Conservation (phyloP, 2,113 vertebrate species). For the Jacana jacana region DNA sequence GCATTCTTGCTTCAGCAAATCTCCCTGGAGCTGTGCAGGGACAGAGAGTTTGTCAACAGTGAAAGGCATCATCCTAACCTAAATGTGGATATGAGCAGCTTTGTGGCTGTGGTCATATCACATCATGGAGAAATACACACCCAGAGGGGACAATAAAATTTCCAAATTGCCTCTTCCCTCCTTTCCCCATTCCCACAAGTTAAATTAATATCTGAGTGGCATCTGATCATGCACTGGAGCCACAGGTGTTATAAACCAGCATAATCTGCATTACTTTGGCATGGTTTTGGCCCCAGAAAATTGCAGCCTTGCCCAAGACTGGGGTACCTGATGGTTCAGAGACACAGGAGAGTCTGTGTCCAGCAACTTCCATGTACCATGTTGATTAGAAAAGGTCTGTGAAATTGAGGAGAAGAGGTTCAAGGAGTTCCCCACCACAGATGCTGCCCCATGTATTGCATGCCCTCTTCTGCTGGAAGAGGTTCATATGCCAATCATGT, state of each 20-base stretch:
- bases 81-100: not conserved
- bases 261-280: not conserved
- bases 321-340: not conserved
- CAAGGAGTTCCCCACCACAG: not conserved
- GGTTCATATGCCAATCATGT: not conserved
- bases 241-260: not conserved
- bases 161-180: not conserved
- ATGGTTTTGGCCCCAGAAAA: not conserved
- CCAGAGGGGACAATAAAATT: not conserved
- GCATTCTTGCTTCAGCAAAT: not conserved
- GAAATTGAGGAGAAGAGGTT: not conserved
- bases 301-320: not conserved
- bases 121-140: not conserved
- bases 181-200: not conserved
- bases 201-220: not conserved
- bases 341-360: not conserved
- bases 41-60: not conserved
- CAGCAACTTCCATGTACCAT: accelerated
- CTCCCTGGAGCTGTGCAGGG: not conserved
- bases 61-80: not conserved
- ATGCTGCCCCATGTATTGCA: not conserved
- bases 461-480: not conserved
- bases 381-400: not conserved
- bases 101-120: accelerated
- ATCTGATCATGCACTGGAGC: not conserved